Evolutionary conservation across 2,797 vertebrate species (phyloP).

Genomic region (Takifugu rubripes): DNA sequence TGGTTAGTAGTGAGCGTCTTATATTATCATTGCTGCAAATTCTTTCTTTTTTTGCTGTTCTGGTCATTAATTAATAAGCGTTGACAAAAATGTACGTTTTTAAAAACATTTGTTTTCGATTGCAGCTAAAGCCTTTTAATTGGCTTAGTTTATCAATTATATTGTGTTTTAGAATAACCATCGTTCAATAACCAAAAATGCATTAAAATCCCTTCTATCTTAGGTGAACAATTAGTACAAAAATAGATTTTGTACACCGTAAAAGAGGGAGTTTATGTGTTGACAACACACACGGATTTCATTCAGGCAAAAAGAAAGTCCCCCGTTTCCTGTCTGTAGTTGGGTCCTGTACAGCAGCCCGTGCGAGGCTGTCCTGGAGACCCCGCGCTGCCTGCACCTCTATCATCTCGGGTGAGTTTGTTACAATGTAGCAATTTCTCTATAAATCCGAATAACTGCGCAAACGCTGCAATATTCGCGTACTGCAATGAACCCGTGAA

Average conservation of each 20-base stretch:
- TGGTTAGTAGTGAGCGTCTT: no score
- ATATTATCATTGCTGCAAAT: no score
- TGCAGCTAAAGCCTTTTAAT: no score
- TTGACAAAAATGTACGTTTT: no score
- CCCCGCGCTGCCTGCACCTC: slow-evolving; percentile 97
- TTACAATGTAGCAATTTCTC: slow-evolving; percentile 93
- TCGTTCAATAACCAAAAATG: no score
- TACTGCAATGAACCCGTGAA: slow-evolving; percentile 48
- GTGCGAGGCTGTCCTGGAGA: slow-evolving; percentile 96
- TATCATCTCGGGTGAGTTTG: slow-evolving; percentile 98
- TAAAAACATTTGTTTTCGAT: no score
- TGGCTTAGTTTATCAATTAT: no score
- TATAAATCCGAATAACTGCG: slow-evolving; percentile 85
- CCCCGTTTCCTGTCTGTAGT: slow-evolving; percentile 76
- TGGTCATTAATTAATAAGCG: no score
- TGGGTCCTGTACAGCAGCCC: slow-evolving; percentile 94
- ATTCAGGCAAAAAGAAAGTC: slow-evolving; percentile 70
- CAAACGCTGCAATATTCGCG: slow-evolving; percentile 75
- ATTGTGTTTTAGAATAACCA: no score
- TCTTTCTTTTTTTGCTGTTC: no score
- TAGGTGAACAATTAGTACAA: neutral
- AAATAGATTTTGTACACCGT: no score
- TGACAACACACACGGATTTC: slow-evolving; percentile 25
- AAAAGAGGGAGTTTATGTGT: neutral
- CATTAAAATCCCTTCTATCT: no score